Conservation (phyloP, 2,888 invertebrate species). For the Xestoiulus laeticollis region DNA sequence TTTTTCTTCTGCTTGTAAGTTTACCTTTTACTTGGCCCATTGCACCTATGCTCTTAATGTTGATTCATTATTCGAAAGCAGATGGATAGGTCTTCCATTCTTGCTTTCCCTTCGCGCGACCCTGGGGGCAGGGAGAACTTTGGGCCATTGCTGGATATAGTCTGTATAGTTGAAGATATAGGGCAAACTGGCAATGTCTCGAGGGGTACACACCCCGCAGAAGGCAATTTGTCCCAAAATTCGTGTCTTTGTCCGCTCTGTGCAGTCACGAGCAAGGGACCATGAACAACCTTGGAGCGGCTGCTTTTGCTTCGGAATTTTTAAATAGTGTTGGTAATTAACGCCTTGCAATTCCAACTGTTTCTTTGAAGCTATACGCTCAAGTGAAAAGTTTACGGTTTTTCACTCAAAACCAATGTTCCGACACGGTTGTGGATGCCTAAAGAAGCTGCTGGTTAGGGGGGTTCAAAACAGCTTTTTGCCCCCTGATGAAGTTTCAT, state of each 20-base stretch:
- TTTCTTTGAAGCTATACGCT: not conserved
- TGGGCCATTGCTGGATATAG: not conserved
- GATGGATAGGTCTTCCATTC: not conserved
- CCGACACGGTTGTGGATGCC: not conserved
- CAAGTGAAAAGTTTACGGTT: not conserved
- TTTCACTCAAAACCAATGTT: not conserved
- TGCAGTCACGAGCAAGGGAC: not conserved
- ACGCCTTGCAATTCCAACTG: not conserved
- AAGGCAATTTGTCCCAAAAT: not conserved
- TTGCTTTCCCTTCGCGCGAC: not conserved
- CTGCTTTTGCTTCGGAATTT: not conserved
- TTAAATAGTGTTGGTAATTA: not conserved
- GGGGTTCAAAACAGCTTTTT: not conserved
- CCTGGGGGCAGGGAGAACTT: not conserved
- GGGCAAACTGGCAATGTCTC: not conserved
- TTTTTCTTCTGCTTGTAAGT: not conserved
- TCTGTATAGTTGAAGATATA: not conserved
- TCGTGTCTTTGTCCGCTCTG: not conserved
- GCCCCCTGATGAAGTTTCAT: not conserved
- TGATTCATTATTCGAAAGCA: not conserved
- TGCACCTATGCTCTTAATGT: not conserved
- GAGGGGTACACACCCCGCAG: not conserved
- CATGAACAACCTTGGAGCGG: not conserved
- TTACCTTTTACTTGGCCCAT: not conserved
- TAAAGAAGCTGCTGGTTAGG: not conserved